phyloP scores from a whole-genome alignment of 2,888 invertebrate species.

The Neoascia interrupta region DNA sequence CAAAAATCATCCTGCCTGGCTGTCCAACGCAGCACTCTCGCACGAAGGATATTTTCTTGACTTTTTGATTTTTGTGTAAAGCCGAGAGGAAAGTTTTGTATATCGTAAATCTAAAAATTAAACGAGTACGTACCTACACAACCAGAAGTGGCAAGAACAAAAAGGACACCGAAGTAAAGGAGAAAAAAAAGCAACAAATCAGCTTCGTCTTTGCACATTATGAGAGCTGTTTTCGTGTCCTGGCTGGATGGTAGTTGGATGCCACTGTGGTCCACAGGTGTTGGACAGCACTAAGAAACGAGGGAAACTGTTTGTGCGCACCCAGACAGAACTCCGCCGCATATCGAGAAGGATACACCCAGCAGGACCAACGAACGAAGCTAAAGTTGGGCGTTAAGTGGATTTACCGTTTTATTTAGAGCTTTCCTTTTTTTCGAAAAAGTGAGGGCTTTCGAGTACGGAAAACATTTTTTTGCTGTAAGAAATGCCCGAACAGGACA shows the following conservation, averaged over 20 bases:
- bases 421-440: constrained; percentile 8
- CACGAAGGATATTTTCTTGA: constrained; percentile 58
- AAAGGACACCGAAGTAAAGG: constrained; percentile 29
- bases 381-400: constrained; percentile 56
- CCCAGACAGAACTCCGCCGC: not conserved
- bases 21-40: constrained; percentile 33
- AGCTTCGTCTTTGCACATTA: constrained; percentile 43
- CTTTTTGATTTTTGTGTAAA: constrained; percentile 36
- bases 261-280: constrained; percentile 51
- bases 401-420: constrained; percentile 31
- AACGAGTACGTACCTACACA: not conserved
- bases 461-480: constrained; percentile 57
- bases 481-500: constrained; percentile 79
- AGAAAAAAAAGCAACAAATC: not conserved
- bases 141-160: not conserved
- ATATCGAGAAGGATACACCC: constrained; percentile 2
- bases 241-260: constrained; percentile 43
- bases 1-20: constrained; percentile 38
- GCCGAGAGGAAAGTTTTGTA: constrained; percentile 2
- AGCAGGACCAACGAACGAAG: constrained; percentile 22
- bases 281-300: constrained; percentile 41
- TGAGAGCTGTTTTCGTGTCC: constrained; percentile 45
- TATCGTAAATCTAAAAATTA: constrained; percentile 45
- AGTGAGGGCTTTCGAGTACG: constrained; percentile 30
- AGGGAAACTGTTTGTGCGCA: not conserved